Evolutionary conservation across 2,888 invertebrate genomes (phyloP), one percentile per base, ranked within the genome.

Genomic region (Onchidella celtica): DNA sequence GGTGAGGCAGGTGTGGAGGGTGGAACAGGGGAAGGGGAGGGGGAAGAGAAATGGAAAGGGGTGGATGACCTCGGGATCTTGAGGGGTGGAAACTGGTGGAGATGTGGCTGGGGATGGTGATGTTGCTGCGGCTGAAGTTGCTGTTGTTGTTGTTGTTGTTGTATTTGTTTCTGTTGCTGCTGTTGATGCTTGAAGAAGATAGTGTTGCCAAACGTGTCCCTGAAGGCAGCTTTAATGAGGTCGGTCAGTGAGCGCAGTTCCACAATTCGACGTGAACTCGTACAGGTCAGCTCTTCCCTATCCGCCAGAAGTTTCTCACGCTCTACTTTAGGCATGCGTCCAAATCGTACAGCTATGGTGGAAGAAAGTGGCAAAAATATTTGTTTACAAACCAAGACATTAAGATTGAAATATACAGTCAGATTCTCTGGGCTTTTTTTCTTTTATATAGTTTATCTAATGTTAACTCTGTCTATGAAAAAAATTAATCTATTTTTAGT

Each of bases 251-350:
- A 86, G 14, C 91, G 86, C 27, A 91, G 83, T 74, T 91, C 90
- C 57, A 90, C 83, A n/a, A 91, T 87, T 11, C 88, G 69, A 38
- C 88, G 83, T 14, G 86, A 81, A 65, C 86, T 87, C 24, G 86
- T 88, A 34, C 82, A 84, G 11, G 85, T 84, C 27, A 90, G 83
- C 66, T 90, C 91, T 75, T 91, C 90, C 66, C 88, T 87, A 83
- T 91, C 91, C 9, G 90, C 90, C n/a, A 90, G 79, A 72, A 91
- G 85, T 69, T 91, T 91, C 77, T 91, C 90, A 32, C 91, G 84
- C 36, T 91, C 91, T 0, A 87, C 87, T 85, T 91, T 91, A 21
- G 91, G 90, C 91, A 91, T 91, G 70, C 91, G 83, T 21, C 91
- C 91, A 87, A 91, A 91, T 11, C 91, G 83, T 0, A 91, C 91